These are phyloP conservation scores for Tetramorium simillimum DNA, from an alignment of 1,140 invertebrate species.

Conservation along the genomic window DNA sequence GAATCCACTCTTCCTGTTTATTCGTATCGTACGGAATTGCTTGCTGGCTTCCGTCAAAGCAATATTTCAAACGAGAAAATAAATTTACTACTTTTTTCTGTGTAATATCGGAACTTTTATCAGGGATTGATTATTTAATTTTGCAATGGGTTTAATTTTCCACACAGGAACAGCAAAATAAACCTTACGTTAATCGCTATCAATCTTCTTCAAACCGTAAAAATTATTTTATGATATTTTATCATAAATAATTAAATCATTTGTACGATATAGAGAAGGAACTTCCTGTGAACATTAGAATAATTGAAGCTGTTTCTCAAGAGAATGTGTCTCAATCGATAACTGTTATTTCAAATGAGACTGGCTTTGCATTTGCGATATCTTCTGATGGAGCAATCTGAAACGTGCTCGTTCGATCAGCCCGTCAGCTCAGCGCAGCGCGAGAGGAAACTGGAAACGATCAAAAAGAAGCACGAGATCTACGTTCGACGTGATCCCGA, in stretches of 20 bases:
- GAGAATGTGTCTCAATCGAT: neutral
- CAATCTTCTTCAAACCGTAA: no score
- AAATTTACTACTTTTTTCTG: slow-evolving; percentile 13
- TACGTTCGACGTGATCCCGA: neutral
- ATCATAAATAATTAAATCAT: no score
- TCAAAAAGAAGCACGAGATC: neutral
- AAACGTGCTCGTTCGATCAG: neutral
- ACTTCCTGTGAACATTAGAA: neutral
- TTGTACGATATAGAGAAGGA: neutral
- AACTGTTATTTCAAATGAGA: neutral
- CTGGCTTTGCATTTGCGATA: neutral
- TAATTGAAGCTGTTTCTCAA: neutral
- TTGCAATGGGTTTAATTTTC: neutral
- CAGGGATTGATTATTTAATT: neutral
- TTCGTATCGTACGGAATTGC: neutral
- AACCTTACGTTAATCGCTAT: neutral
- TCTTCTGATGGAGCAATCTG: neutral
- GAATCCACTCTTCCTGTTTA: slow-evolving; percentile 12
- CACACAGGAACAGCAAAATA: neutral
- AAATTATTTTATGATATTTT: neutral
- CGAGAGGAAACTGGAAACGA: slow-evolving; percentile 19
- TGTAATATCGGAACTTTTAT: neutral
- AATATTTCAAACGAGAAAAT: slow-evolving; percentile 18
- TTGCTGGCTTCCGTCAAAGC: neutral
- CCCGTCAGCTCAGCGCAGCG: neutral